phyloP scores from a whole-genome alignment of 2,113 vertebrate species.

The Uria lomvia region DNA sequence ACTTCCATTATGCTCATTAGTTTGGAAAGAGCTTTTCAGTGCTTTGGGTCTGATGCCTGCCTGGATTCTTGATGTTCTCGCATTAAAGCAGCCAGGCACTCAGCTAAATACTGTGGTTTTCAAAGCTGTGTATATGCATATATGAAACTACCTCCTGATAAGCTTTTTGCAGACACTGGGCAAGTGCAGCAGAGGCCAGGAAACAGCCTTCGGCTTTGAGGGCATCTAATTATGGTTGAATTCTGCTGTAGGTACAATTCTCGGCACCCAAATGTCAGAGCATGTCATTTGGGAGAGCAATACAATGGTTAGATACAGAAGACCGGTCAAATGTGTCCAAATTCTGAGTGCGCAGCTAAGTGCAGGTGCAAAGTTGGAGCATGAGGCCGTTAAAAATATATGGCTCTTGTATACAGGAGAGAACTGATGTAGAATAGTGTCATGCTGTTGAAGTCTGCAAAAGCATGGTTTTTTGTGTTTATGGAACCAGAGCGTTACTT shows the following conservation, averaged over 20 bases:
- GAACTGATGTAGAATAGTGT: background rate
- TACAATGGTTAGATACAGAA: background rate
- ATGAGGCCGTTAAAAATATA: background rate
- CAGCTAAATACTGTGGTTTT: background rate
- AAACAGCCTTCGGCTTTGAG: background rate
- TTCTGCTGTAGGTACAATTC: background rate
- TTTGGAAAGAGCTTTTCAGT: background rate
- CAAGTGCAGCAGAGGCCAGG: background rate
- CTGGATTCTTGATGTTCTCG: background rate
- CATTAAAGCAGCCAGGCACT: background rate
- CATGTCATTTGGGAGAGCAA: background rate
- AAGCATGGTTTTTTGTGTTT: background rate
- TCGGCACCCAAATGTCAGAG: background rate
- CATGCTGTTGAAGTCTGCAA: background rate
- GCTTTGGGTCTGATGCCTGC: background rate
- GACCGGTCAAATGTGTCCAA: rapidly evolving
- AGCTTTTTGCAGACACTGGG: background rate
- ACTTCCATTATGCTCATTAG: background rate
- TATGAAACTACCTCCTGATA: background rate
- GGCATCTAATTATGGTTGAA: background rate
- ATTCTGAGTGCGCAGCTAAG: background rate
- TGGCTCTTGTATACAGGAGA: background rate
- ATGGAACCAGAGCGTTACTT: background rate
- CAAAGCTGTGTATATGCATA: background rate
- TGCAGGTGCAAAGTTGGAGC: background rate